Conservation (phyloP, 2,888 invertebrate genomes). For the Ligdia adustata region DNA sequence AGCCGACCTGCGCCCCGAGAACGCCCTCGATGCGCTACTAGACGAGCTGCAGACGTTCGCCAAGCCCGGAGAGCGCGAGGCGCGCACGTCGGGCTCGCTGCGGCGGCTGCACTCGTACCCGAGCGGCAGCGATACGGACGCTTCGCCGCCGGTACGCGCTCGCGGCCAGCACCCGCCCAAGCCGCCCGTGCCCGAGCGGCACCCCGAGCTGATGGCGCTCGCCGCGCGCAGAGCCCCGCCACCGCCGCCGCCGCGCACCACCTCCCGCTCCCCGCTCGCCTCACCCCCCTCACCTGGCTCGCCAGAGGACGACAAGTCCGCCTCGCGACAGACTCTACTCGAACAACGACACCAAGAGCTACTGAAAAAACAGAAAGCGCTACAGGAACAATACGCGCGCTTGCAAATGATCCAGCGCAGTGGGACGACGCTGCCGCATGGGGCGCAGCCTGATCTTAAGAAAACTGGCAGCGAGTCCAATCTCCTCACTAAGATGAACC, state of each 20-base stretch:
- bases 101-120: conserved; percentile 93
- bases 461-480: conserved; percentile 96
- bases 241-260: conserved; percentile 95
- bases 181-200: conserved; percentile 93
- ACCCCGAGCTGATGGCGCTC: conserved; percentile 89
- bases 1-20: conserved; percentile 89
- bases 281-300: conserved; percentile 91
- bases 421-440: conserved; percentile 86
- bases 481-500: conserved; percentile 91
- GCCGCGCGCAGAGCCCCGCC: conserved; percentile 90
- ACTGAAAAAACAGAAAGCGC: conserved; percentile 92
- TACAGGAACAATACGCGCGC: conserved; percentile 96
- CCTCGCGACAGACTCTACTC: conserved; percentile 87
- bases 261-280: conserved; percentile 93
- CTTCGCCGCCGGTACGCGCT: conserved; percentile 89
- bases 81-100: conserved; percentile 80
- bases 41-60: conserved; percentile 96
- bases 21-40: conserved; percentile 98
- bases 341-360: conserved; percentile 95
- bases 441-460: conserved; percentile 88
- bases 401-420: conserved; percentile 94
- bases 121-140: conserved; percentile 92
- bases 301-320: conserved; percentile 45
- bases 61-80: conserved; percentile 81
- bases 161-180: conserved; percentile 84